Percentiles rank a stretch among this genome's conserved stretches.
Evolutionary conservation across 2,113 vertebrate species (phyloP).

Genomic region (Siphamia tubifer): DNA sequence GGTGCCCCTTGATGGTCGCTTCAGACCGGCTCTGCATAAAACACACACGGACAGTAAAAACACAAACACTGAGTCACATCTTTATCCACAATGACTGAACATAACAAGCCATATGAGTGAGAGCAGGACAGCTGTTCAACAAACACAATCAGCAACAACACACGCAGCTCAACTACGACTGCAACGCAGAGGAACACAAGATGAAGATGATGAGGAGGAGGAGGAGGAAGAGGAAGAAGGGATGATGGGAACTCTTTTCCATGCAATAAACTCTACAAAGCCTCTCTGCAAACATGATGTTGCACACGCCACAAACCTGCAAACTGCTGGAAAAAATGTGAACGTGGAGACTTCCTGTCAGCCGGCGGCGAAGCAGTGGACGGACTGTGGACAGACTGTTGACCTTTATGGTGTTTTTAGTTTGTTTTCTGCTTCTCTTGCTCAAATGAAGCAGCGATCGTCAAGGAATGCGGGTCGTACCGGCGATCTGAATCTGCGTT

Average conservation of each 20-base stretch:
- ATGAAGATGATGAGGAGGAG: constrained; percentile 12
- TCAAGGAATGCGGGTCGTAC: constrained; percentile 53
- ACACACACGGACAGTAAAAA: not conserved
- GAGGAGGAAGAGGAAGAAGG: too few species aligned
- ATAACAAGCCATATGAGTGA: constrained; percentile 49
- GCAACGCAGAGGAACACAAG: too few species aligned
- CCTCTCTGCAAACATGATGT: constrained; percentile 38
- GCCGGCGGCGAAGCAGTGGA: not conserved
- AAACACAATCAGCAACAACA: constrained; percentile 6
- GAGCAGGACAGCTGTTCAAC: constrained; percentile 16
- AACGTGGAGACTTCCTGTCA: not conserved
- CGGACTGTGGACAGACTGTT: constrained; percentile 66
- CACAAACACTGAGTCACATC: not conserved
- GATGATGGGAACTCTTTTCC: constrained; percentile 49
- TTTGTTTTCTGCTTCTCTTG: not conserved
- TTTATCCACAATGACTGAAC: not conserved
- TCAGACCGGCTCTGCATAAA: constrained; percentile 31
- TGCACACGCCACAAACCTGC: constrained; percentile 42
- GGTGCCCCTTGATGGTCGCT: not conserved
- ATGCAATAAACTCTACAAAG: constrained; percentile 74
- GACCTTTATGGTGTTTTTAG: constrained; percentile 26
- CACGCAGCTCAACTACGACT: constrained; percentile 11
- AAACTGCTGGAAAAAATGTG: constrained; percentile 21
- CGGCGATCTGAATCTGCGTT: not conserved
- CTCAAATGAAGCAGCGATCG: constrained; percentile 23